phyloP scores from a whole-genome alignment of 2,797 vertebrate species.

The Platyrinchus mystaceus region DNA sequence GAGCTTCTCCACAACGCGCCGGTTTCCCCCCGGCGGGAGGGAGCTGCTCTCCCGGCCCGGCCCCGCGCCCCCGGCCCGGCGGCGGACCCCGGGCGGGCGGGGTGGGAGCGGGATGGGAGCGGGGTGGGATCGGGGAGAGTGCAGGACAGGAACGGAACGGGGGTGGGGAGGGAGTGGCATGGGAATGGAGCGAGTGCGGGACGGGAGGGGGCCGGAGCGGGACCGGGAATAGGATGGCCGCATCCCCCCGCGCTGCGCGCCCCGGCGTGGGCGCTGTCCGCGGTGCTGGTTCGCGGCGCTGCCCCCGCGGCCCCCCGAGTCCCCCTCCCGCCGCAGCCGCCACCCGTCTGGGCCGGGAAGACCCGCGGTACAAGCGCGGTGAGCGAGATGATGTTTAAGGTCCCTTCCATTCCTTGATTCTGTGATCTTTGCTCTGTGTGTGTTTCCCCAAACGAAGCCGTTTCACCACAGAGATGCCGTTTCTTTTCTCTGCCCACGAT shows the following conservation, averaged over 20 bases:
- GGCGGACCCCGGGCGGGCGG: background rate
- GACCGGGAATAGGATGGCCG: too few species aligned
- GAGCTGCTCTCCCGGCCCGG: background rate
- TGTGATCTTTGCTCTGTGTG: background rate
- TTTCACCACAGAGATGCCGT: accelerated
- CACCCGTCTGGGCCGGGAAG: background rate
- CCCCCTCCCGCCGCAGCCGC: background rate
- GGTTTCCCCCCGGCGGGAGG: conserved; percentile 46
- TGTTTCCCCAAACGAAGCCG: background rate
- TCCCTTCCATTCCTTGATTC: background rate
- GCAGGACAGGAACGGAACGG: background rate
- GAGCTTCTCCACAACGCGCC: conserved; percentile 63
- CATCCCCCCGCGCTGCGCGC: background rate
- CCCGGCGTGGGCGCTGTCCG: background rate
- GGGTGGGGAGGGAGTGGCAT: background rate
- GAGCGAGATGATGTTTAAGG: too few species aligned
- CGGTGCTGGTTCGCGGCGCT: background rate
- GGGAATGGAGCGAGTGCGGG: background rate
- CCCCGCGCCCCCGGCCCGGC: background rate
- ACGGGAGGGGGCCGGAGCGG: background rate
- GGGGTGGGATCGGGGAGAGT: background rate
- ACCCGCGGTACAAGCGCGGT: accelerated
- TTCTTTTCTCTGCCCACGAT: background rate
- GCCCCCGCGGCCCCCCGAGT: background rate
- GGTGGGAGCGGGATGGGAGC: background rate